Evolutionary conservation across 2,113 vertebrate genomes (phyloP).

Genomic region (Dermatemys mawii): DNA sequence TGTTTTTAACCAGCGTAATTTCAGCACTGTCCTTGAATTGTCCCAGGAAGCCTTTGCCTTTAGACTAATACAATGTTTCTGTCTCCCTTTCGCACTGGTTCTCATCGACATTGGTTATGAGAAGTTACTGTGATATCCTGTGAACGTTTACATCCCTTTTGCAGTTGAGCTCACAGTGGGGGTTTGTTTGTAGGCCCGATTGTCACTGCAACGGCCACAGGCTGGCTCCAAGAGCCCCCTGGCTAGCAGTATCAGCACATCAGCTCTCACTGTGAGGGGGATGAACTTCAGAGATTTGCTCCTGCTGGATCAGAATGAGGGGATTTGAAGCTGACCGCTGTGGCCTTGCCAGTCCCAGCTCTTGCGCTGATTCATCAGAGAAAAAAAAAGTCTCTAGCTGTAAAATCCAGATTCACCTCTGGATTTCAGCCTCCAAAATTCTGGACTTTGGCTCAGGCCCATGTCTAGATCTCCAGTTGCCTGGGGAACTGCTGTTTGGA

Average conservation of each 20-base stretch:
- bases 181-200: neutral
- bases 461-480: neutral
- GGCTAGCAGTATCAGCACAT: neutral
- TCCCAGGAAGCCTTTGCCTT: neutral
- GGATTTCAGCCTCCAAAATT: neutral
- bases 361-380: neutral
- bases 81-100: neutral
- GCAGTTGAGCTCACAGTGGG: neutral
- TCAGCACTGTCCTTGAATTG: neutral
- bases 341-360: neutral
- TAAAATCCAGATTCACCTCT: neutral
- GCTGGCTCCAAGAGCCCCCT: neutral
- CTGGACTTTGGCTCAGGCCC: neutral
- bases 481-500: neutral
- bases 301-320: neutral
- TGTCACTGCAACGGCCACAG: neutral
- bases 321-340: neutral
- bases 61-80: neutral
- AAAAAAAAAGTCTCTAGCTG: neutral
- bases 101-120: neutral
- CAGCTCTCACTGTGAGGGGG: neutral
- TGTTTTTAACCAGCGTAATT: too few relatives aligned
- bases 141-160: neutral
- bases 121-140: neutral
- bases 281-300: neutral